Conservation (phyloP, 2,113 vertebrate genomes). For the Triplophysa siluroides region DNA sequence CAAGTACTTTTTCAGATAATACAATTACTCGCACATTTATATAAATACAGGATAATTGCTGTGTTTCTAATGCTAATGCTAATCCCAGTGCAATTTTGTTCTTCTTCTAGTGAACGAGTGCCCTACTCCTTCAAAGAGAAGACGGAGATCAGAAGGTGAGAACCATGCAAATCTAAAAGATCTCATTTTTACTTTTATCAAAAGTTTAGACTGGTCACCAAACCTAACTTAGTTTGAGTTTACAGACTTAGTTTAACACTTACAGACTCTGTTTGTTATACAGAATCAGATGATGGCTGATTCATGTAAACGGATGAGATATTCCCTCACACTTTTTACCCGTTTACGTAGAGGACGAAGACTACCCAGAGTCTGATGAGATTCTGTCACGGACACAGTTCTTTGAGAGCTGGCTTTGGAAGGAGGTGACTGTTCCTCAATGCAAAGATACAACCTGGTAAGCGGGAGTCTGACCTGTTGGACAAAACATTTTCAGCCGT, state of each 20-base stretch:
- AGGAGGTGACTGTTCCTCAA: slow-evolving; percentile 22
- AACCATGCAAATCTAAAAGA: background rate
- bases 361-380: slow-evolving; percentile 22
- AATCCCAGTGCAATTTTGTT: background rate
- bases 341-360: slow-evolving; percentile 7
- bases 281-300: no score
- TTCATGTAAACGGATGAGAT: background rate
- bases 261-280: no score
- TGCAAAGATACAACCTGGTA: slow-evolving; percentile 12
- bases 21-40: no score
- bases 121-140: slow-evolving; percentile 44
- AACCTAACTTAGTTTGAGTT: no score
- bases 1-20: slow-evolving; percentile 48
- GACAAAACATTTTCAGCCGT: no score
- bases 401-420: slow-evolving; percentile 58
- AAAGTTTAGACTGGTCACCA: no score
- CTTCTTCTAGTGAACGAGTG: slow-evolving; percentile 54
- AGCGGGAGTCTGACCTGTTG: background rate
- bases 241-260: no score
- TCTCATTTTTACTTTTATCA: no score
- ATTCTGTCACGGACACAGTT: slow-evolving; percentile 50
- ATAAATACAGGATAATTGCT: no score
- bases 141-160: slow-evolving; percentile 54
- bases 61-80: no score
- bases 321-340: background rate